Base-by-base conservation (phyloP, 2,797 vertebrate species). In the Tragopan temminckii region DNA sequence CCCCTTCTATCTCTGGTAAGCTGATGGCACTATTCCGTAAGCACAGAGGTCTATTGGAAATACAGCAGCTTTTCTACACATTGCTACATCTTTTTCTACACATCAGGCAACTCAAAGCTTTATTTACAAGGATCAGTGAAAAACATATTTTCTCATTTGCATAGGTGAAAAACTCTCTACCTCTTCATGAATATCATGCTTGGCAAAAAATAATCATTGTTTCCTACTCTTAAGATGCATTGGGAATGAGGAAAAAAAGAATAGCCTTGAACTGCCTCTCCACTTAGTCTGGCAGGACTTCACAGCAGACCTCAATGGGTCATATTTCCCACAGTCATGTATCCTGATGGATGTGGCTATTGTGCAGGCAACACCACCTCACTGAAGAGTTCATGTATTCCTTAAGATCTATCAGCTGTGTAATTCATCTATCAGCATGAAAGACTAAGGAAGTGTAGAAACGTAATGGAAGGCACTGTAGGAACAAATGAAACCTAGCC, bases 11-110 rank as follows among this genome's bases (percentile, higher is more conserved):
- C 62, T 75, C 9, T 16, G 15, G 12, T 16, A 81, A 7, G 4
- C 2, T 79, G n/a, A n/a, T 17, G 6, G 6, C 35, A 14, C 5
- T 68, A 15, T 7, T 86, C 23, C 4, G 7, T 24, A 25, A 20
- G 33, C 25, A 35, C n/a, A 48, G 1, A 38, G 11, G 33, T 14
- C 4, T 67, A 7, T 3, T 52, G 11, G 46, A 76, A 92, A 46
- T 4, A 9, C 0, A 0, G 2, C 9, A 66, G 6, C 7, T 79
- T 58, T 79, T 68, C 50, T 55, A 33, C 13, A 52, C 7, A 5
- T 50, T 79, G 31, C 8, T n/a, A 12, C 9, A 12, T 31, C 19
- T 59, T 70, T 58, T 43, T 76, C 79, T 42, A 43, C 17, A 43
- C 4, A 11, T 38, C 1, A 67, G 9, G 7, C 36, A 67, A 33